These are phyloP conservation scores for Balaeniceps rex DNA, from an alignment of 2,113 vertebrate genomes.

Conservation along the genomic window DNA sequence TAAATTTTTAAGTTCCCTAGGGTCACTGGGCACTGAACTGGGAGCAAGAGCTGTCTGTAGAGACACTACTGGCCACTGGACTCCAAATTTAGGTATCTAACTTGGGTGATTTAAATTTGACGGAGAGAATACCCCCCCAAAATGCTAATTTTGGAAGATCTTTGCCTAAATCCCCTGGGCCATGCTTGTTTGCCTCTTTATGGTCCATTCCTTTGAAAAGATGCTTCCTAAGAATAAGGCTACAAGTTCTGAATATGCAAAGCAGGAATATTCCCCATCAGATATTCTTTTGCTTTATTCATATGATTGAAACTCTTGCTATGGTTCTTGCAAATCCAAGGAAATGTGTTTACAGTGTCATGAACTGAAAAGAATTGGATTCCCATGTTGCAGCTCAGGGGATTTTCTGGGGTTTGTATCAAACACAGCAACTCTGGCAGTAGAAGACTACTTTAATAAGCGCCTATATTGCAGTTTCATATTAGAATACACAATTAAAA, in stretches of 20 bases:
- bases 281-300: constrained; percentile 65
- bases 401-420: constrained; percentile 65
- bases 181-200: constrained; percentile 10
- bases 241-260: constrained; percentile 67
- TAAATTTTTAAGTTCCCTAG: background rate
- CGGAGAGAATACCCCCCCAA: background rate
- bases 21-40: background rate
- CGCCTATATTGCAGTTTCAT: background rate
- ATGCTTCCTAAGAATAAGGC: constrained; percentile 39
- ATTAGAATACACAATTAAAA: constrained; percentile 63
- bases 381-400: constrained; percentile 49
- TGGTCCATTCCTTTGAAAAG: constrained; percentile 23
- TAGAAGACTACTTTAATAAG: constrained; percentile 32
- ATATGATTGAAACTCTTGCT: constrained; percentile 52
- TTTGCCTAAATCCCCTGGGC: constrained; percentile 38
- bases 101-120: background rate
- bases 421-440: background rate
- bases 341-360: constrained; percentile 71
- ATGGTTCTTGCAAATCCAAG: constrained; percentile 63
- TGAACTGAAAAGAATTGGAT: constrained; percentile 69
- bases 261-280: constrained; percentile 58
- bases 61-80: background rate
- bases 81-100: background rate
- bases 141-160: constrained; percentile 11
- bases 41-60: background rate